These are phyloP conservation scores for Brachyhypopomus occidentalis DNA, from an alignment of 2,113 vertebrate species.

Conservation along the genomic window DNA sequence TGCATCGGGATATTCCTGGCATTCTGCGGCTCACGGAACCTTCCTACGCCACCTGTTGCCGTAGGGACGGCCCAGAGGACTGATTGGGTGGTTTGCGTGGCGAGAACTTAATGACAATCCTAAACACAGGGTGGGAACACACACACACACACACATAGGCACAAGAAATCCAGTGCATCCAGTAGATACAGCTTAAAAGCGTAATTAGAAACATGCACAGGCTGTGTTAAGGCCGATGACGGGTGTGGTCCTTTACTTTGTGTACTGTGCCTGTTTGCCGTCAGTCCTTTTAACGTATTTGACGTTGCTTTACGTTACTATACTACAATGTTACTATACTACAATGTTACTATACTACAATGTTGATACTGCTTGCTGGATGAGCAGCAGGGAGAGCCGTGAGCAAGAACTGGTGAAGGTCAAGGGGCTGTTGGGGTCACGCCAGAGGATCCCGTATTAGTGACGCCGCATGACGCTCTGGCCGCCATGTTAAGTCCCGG, in stretches of 20 bases:
- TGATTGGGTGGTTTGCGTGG: constrained; percentile 39
- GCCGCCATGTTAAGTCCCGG: too few relatives aligned
- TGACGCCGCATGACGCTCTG: too few relatives aligned
- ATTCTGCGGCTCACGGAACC: constrained; percentile 41
- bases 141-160: constrained; percentile 12
- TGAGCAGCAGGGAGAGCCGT: too few relatives aligned
- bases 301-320: too few relatives aligned
- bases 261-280: too few relatives aligned
- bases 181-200: constrained; percentile 63
- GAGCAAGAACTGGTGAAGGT: too few relatives aligned
- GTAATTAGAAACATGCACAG: constrained; percentile 76
- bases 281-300: too few relatives aligned
- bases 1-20: constrained; percentile 54
- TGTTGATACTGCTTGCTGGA: too few relatives aligned
- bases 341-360: too few relatives aligned
- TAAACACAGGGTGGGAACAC: constrained; percentile 41
- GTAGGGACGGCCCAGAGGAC: constrained; percentile 57
- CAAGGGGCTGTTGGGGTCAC: too few relatives aligned
- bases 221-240: constrained; percentile 7
- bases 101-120: constrained; percentile 41
- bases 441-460: too few relatives aligned
- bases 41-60: constrained; percentile 63
- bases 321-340: too few relatives aligned
- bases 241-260: constrained; percentile 15
- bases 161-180: constrained; percentile 61